phyloP scores from a whole-genome alignment of 2,113 vertebrate genomes.

The Prunella himalayana region DNA sequence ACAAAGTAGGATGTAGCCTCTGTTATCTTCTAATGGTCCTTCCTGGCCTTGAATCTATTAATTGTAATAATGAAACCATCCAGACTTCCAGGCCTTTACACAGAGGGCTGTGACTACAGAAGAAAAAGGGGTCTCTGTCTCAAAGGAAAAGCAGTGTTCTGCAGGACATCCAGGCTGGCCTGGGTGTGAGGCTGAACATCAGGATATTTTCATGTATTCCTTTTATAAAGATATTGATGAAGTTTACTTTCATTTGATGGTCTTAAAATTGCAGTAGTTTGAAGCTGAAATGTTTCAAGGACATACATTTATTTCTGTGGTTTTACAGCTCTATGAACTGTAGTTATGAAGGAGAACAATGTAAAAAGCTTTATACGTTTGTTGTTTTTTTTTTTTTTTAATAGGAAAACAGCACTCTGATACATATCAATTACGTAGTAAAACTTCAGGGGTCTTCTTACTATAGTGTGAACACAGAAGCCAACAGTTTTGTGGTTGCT shows the following conservation, averaged over 20 bases:
- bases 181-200: not conserved
- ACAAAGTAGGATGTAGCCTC: not conserved
- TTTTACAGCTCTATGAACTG: not conserved
- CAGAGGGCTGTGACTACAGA: no score
- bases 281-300: not conserved
- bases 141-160: not conserved
- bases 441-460: not conserved
- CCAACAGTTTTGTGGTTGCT: not conserved
- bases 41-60: not conserved
- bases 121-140: not conserved
- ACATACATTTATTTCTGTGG: not conserved
- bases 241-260: not conserved
- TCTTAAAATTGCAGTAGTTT: not conserved
- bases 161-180: no score
- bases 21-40: rapidly evolving
- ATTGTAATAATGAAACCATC: not conserved
- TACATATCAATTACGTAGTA: not conserved
- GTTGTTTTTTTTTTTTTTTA: no score
- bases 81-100: not conserved
- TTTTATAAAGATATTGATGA: not conserved
- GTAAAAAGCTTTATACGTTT: not conserved
- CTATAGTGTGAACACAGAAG: not conserved
- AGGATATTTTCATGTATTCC: not conserved
- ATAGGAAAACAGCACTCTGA: not conserved
- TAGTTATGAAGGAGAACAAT: not conserved